phyloP scores from a whole-genome alignment of 2,888 invertebrate genomes.

The Eristalinus aeneus region DNA sequence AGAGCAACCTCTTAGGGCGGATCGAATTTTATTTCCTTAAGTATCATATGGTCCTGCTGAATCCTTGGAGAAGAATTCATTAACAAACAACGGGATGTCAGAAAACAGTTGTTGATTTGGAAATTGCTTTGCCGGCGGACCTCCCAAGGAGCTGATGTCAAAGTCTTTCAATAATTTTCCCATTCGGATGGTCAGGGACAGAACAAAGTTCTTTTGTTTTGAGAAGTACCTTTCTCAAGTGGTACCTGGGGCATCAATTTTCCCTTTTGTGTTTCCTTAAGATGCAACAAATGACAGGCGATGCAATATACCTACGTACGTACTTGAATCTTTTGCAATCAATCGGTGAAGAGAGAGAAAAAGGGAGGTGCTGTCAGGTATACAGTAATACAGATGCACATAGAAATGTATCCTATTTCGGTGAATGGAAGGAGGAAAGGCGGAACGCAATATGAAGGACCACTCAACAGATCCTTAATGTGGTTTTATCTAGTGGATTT shows the following conservation, averaged over 20 bases:
- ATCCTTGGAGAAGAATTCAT: slow-evolving; percentile 30
- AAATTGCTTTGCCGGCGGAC: slow-evolving; percentile 39
- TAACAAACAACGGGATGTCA: slow-evolving; percentile 19
- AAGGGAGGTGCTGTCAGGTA: background rate
- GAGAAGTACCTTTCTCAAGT: slow-evolving; percentile 51
- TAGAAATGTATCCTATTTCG: slow-evolving; percentile 51
- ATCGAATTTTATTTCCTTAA: slow-evolving; percentile 45
- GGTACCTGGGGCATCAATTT: slow-evolving; percentile 11
- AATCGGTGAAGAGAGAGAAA: background rate
- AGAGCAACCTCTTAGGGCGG: slow-evolving; percentile 32
- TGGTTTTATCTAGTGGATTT: slow-evolving; percentile 47
- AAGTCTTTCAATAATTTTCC: slow-evolving; percentile 28
- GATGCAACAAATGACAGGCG: slow-evolving; percentile 39
- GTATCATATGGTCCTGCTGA: slow-evolving; percentile 34
- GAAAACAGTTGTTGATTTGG: background rate
- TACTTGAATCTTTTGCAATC: slow-evolving; percentile 7
- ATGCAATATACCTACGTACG: slow-evolving; percentile 8
- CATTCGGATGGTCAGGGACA: background rate
- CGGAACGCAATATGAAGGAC: slow-evolving; percentile 27
- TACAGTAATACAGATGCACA: background rate
- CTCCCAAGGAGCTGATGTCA: slow-evolving; percentile 50
- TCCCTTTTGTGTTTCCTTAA: background rate
- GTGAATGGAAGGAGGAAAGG: slow-evolving; percentile 52
- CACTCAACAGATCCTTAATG: slow-evolving; percentile 40
- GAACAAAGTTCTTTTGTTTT: slow-evolving; percentile 41